A percentile compares a stretch with the other conserved stretches of the same genome.
These are phyloP conservation scores for Plagodis dolabraria DNA, from an alignment of 2,888 invertebrate genomes.

Conservation along the genomic window DNA sequence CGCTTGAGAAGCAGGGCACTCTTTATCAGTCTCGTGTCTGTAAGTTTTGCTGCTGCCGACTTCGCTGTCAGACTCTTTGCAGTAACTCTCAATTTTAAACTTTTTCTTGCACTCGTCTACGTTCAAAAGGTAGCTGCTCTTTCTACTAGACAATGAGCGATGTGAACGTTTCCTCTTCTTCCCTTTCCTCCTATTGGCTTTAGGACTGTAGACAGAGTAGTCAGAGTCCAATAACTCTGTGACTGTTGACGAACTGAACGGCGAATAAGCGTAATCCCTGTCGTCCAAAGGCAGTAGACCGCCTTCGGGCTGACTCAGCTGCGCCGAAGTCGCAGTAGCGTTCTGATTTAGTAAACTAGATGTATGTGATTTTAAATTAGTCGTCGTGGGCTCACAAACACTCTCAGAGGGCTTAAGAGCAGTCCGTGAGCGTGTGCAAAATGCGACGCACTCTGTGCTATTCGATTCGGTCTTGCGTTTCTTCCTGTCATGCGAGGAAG, in stretches of 20 bases:
- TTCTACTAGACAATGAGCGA: constrained; percentile 70
- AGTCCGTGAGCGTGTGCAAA: constrained; percentile 80
- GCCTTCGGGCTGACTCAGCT: constrained; percentile 65
- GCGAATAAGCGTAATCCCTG: constrained; percentile 80
- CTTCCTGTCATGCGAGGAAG: constrained; percentile 77
- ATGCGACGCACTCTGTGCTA: constrained; percentile 73
- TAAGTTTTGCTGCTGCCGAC: constrained; percentile 54
- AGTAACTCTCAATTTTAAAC: constrained; percentile 82
- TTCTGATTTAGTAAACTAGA: constrained; percentile 51
- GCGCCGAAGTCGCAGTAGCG: constrained; percentile 54
- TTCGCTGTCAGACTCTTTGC: constrained; percentile 62
- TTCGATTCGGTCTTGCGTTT: constrained; percentile 66
- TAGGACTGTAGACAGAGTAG: constrained; percentile 80
- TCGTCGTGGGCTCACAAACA: constrained; percentile 67
- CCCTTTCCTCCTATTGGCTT: constrained; percentile 70
- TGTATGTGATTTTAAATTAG: constrained; percentile 55
- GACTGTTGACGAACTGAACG: constrained; percentile 79
- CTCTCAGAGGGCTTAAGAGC: constrained; percentile 76
- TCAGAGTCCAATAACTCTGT: constrained; percentile 79
- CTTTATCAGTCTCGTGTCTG: constrained; percentile 63
- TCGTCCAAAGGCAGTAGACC: constrained; percentile 80
- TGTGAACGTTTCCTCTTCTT: constrained; percentile 79
- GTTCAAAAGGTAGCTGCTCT: constrained; percentile 65
- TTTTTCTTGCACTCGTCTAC: constrained; percentile 73
- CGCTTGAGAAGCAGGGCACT: constrained; percentile 49